Percentiles rank a stretch among this genome's conserved stretches.
These are phyloP conservation scores for Carassius gibelio DNA, from an alignment of 2,113 vertebrate species.

Conservation along the genomic window DNA sequence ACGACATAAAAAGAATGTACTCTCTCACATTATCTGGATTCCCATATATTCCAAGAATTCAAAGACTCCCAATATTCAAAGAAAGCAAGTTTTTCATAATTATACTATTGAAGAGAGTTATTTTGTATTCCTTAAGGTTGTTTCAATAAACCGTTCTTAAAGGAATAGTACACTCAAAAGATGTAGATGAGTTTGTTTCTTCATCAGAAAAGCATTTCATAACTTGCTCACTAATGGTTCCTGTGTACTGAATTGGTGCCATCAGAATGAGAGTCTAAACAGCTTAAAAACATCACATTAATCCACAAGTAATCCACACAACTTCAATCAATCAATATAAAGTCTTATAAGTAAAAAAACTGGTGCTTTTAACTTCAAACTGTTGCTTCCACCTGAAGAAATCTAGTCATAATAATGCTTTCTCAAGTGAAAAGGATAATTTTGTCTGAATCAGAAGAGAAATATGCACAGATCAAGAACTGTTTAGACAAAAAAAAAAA, in stretches of 20 bases:
- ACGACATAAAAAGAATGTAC: neutral
- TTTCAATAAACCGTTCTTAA: neutral
- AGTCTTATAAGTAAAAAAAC: neutral
- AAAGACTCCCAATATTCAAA: neutral
- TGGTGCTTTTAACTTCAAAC: neutral
- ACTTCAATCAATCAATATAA: neutral
- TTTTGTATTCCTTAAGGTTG: too few species aligned
- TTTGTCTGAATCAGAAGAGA: neutral
- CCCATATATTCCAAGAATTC: neutral
- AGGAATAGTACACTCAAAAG: neutral
- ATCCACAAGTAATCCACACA: neutral
- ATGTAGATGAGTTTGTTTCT: neutral
- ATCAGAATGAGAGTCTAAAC: neutral
- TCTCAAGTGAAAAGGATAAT: neutral
- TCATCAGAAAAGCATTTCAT: neutral
- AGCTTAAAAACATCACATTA: neutral
- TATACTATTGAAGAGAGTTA: neutral
- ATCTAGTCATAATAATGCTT: neutral
- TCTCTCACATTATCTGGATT: neutral
- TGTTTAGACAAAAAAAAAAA: too few species aligned
- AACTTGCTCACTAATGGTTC: too few species aligned
- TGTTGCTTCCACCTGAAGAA: neutral
- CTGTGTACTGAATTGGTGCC: neutral
- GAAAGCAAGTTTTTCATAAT: neutral
- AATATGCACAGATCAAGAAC: neutral